phyloP scores from a whole-genome alignment of 2,113 vertebrate species.

The Ameiurus melas region DNA sequence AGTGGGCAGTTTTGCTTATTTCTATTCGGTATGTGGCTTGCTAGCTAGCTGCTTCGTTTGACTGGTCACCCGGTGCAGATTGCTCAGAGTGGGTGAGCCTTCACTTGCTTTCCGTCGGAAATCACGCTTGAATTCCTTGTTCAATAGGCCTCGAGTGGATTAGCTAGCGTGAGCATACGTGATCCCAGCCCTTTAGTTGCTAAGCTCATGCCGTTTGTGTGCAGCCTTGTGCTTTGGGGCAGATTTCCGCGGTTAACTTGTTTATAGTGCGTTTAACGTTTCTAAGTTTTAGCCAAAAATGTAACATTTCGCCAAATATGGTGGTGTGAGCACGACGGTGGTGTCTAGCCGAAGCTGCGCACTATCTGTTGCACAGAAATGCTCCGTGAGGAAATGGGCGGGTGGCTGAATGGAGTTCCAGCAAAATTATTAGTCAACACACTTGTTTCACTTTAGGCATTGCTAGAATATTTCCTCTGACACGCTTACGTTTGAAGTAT shows the following conservation, averaged over 20 bases:
- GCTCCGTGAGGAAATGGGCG: constrained; percentile 41
- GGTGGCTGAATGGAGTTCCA: constrained; percentile 31
- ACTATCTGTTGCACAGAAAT: constrained; percentile 28
- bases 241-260: background rate
- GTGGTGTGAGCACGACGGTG: background rate
- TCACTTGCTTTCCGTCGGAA: background rate
- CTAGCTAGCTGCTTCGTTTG: constrained; percentile 4
- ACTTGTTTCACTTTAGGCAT: background rate
- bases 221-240: background rate
- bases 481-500: background rate
- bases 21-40: background rate
- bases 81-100: background rate
- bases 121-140: background rate
- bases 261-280: no score
- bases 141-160: background rate
- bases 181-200: background rate
- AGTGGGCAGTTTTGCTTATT: background rate
- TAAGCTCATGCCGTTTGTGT: background rate
- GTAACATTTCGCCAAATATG: background rate
- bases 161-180: background rate
- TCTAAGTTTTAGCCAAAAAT: background rate
- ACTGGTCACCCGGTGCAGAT: constrained; percentile 10
- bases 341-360: background rate
- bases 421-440: background rate
- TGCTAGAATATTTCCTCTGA: no score